Evolutionary conservation across 2,888 invertebrate species (phyloP).

Genomic region (Lutraria lutraria): DNA sequence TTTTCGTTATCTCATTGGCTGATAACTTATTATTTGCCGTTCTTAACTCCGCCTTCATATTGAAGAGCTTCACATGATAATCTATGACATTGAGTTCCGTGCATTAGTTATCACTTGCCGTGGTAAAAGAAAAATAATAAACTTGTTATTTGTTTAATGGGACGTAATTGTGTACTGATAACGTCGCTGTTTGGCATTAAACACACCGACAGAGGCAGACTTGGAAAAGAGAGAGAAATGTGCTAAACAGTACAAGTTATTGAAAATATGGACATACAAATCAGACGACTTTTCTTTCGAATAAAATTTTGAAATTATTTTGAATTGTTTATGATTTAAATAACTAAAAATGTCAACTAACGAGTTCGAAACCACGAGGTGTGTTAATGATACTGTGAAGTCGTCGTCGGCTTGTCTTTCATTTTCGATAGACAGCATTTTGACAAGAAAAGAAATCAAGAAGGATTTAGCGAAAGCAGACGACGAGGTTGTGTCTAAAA

Average conservation of each 20-base stretch:
- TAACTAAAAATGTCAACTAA: slow-evolving; percentile 1
- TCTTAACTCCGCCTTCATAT: slow-evolving; percentile 20
- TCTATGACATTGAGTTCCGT: background rate
- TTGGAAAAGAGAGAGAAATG: too few species aligned
- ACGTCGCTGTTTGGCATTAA: slow-evolving; percentile 14
- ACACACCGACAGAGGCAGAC: background rate
- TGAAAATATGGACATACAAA: background rate
- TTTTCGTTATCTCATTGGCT: slow-evolving; percentile 33
- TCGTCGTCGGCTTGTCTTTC: slow-evolving; percentile 3
- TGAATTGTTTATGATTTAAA: background rate
- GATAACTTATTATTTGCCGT: slow-evolving; percentile 29
- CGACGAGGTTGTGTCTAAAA: background rate
- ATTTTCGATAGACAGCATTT: slow-evolving; percentile 38
- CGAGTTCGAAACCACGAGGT: background rate
- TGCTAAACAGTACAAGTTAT: background rate
- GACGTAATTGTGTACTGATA: slow-evolving; percentile 35
- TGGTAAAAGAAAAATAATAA: slow-evolving; percentile 37
- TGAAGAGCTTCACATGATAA: slow-evolving; percentile 21
- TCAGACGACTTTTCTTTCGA: background rate
- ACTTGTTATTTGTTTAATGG: slow-evolving; percentile 38
- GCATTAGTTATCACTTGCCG: slow-evolving; percentile 45
- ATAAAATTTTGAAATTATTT: background rate
- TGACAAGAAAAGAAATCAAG: slow-evolving; percentile 16
- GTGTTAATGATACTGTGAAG: background rate
- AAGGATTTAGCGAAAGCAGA: background rate